These are phyloP conservation scores for Rhadina sibilatrix DNA, from an alignment of 2,113 vertebrate species.

Conservation along the genomic window DNA sequence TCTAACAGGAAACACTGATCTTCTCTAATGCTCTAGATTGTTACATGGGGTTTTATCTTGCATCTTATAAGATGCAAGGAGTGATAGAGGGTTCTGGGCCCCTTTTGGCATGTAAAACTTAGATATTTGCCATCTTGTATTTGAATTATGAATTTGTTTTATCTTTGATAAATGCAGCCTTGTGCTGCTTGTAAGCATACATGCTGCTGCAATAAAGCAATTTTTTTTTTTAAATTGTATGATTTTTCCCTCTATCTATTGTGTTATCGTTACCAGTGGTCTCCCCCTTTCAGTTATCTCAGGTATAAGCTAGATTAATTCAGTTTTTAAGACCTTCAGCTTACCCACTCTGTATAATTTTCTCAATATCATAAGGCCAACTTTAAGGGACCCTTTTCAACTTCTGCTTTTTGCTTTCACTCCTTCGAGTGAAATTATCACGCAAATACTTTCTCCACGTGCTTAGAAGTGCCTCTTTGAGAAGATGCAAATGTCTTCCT, in stretches of 20 bases:
- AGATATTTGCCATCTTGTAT: background rate
- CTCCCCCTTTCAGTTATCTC: background rate
- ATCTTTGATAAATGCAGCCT: no score
- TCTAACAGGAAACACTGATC: background rate
- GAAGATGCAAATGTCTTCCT: background rate
- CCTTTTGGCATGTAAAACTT: background rate
- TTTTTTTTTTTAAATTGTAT: background rate
- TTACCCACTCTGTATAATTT: background rate
- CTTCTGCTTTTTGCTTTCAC: background rate
- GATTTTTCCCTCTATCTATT: background rate
- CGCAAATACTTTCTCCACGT: background rate
- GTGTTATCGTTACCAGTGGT: background rate
- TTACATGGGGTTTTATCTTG: background rate
- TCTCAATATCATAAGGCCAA: background rate
- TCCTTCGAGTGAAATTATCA: background rate
- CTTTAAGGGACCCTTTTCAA: background rate
- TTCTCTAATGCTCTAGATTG: background rate
- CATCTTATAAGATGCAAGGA: background rate
- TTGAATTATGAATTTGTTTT: no score
- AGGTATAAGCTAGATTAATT: background rate
- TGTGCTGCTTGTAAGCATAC: no score
- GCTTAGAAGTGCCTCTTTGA: accelerated
- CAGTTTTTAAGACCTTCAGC: background rate
- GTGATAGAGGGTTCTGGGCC: accelerated
- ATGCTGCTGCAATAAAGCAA: no score